A percentile compares a stretch with the other conserved stretches of the same genome.
phyloP scores from a whole-genome alignment of 2,113 vertebrate genomes.

The Phylloscopus trochiloides region DNA sequence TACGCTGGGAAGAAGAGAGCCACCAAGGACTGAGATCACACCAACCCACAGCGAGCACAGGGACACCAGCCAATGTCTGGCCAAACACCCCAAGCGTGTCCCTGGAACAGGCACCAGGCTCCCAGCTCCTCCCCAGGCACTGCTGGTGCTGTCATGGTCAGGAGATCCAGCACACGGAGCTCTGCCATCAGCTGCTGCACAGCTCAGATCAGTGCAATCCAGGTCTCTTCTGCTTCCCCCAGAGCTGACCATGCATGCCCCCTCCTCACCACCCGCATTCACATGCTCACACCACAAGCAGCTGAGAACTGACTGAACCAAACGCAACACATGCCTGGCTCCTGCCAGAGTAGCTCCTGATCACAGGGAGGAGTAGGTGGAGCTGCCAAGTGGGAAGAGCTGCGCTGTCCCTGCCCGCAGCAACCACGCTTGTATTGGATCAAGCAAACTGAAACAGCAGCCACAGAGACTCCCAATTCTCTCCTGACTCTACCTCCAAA shows the following conservation, averaged over 20 bases:
- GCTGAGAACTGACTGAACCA: background rate
- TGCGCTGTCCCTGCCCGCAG: background rate
- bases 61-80: rapidly evolving
- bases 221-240: background rate
- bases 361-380: background rate
- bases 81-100: rapidly evolving
- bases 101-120: background rate
- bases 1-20: background rate
- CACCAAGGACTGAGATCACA: background rate
- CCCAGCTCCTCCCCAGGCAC: background rate
- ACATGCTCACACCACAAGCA: rapidly evolving
- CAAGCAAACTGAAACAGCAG: background rate
- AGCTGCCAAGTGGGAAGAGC: background rate
- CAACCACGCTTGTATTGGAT: background rate
- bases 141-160: rapidly evolving
- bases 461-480: background rate
- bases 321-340: rapidly evolving
- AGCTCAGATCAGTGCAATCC: background rate
- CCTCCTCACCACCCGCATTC: rapidly evolving
- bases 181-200: background rate
- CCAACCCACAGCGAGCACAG: rapidly evolving
- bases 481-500: background rate
- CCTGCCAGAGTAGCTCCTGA: background rate
- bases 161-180: rapidly evolving
- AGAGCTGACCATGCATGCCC: rapidly evolving